Evolutionary conservation across 2,113 vertebrate species (phyloP), one percentile per base, ranked within the genome.

Genomic region (Galeopterus variegatus): DNA sequence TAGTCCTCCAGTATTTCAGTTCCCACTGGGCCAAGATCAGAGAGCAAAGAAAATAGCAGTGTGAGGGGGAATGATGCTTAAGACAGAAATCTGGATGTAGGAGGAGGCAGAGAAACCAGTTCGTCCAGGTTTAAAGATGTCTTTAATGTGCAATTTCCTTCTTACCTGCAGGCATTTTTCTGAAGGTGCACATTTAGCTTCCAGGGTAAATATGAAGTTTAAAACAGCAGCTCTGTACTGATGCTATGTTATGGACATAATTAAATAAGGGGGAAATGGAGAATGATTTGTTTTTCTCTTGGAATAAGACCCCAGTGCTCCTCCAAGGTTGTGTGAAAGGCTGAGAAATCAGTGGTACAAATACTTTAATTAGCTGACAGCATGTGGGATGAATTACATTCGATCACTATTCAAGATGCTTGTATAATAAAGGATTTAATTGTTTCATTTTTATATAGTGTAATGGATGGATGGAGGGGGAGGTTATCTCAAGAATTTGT

Each of bases 311-410:
- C 48, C 21, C 28, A 56, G 28, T 18, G 19, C 41, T 92, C 80
- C 72, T 85, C 62, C 77, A 91, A 67, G 21, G 79, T 89, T 85
- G 58, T 93, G 48, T 70, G 36, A 86, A 79, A 96, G 75, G n/a
- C 73, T 89, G 33, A 94, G 75, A 50, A 93, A 84, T 91, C 89
- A 81, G 62, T 65, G 58, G 69, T 81, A 92, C 72, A 94, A 97
- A 90, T 94, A 94, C 69, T 93, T 95, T 97, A 97, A 97, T 96
- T 95, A 96, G 92, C 89, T 95, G 96, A 95, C 81, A 97, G 91
- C 31, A 17, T 54, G 76, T 93, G 75, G 87, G 75, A 76, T 83
- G 75, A 93, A 94, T 94, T 94, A 77, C 67, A 64, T 87, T 86
- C 97, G 87, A 97, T 95, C 94, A 86, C 84, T 79, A 28, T 93